Percentiles rank a stretch among this genome's conserved stretches.
These are phyloP conservation scores for Psittacula cyanocephala DNA, from an alignment of 2,113 vertebrate species.

Conservation along the genomic window DNA sequence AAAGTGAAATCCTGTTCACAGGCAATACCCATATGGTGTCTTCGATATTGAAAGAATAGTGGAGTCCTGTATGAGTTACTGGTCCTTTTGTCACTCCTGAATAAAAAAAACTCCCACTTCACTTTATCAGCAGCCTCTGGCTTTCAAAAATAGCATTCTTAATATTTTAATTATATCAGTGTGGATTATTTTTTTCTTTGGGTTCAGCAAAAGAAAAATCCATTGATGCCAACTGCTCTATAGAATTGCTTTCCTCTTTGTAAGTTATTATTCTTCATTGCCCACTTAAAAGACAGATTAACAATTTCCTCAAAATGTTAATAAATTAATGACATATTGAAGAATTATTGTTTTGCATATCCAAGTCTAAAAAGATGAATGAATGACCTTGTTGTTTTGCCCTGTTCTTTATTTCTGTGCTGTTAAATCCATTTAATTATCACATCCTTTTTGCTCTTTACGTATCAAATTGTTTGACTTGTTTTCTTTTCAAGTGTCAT, in stretches of 20 bases:
- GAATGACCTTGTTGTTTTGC: neutral
- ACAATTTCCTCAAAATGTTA: neutral
- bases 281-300: neutral
- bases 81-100: neutral
- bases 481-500: neutral
- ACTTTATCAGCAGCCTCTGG: neutral
- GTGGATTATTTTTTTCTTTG: neutral
- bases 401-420: neutral
- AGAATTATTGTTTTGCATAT: neutral
- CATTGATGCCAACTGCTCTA: neutral
- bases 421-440: conserved; percentile 30
- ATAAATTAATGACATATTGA: neutral
- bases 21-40: neutral
- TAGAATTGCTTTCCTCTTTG: neutral
- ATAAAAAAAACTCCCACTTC: neutral
- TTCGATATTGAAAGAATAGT: neutral
- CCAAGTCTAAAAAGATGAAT: neutral
- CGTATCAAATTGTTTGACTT: neutral
- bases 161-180: neutral
- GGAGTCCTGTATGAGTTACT: neutral
- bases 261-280: neutral
- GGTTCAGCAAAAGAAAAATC: neutral
- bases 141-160: neutral
- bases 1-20: neutral
- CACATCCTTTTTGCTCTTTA: neutral